phyloP scores from a whole-genome alignment of 2,888 invertebrate genomes.

The Prostheceraeus crozeri region DNA sequence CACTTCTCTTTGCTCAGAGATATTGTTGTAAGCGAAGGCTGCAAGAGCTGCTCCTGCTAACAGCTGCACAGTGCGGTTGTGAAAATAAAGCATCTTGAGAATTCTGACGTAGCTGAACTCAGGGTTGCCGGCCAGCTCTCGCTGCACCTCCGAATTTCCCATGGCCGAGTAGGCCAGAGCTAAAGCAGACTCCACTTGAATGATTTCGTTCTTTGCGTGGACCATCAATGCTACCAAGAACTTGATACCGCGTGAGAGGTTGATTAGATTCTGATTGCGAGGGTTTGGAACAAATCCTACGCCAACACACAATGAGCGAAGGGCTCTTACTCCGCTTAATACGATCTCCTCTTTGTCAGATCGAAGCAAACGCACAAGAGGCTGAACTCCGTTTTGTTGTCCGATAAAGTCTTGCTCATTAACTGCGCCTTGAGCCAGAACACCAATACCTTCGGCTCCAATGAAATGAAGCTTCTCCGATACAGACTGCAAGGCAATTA shows the following conservation, averaged over 20 bases:
- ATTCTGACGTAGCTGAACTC: slow-evolving; percentile 54
- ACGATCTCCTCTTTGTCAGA: slow-evolving; percentile 52
- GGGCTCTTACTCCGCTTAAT: slow-evolving; percentile 49
- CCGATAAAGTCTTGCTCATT: slow-evolving; percentile 49
- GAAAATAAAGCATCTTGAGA: slow-evolving; percentile 51
- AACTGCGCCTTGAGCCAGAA: slow-evolving; percentile 51
- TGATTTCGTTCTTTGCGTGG: slow-evolving; percentile 48
- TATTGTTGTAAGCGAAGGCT: slow-evolving; percentile 54
- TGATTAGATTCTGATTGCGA: slow-evolving; percentile 43
- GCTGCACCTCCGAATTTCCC: slow-evolving; percentile 48
- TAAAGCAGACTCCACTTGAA: slow-evolving; percentile 54
- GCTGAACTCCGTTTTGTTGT: slow-evolving; percentile 48
- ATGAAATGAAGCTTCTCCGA: slow-evolving; percentile 52
- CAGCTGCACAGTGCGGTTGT: slow-evolving; percentile 44
- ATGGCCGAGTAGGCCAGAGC: slow-evolving; percentile 51
- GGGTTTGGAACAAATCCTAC: slow-evolving; percentile 51
- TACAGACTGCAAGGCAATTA: neutral
- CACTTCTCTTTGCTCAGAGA: slow-evolving; percentile 50
- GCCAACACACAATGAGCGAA: slow-evolving; percentile 51
- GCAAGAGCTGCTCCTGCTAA: slow-evolving; percentile 52
- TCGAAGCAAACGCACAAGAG: slow-evolving; percentile 48
- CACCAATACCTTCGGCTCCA: slow-evolving; percentile 53
- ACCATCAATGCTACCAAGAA: slow-evolving; percentile 53
- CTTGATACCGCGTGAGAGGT: slow-evolving; percentile 49
- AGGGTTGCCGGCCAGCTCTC: slow-evolving; percentile 47